Evolutionary conservation across 2,113 vertebrate species (phyloP).

Genomic region (Mugil cephalus): DNA sequence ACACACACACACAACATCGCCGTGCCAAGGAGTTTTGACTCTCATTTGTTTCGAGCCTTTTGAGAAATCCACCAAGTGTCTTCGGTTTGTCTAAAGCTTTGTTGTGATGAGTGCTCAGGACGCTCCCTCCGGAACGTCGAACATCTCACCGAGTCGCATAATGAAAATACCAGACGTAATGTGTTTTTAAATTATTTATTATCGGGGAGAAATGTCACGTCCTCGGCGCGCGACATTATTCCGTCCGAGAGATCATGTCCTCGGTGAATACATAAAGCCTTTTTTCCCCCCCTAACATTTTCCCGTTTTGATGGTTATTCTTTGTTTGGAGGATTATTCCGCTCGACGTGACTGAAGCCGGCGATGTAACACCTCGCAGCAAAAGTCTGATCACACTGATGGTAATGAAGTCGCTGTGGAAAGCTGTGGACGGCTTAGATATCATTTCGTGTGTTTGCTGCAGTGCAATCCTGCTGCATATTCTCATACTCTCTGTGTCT

Average conservation of each 20-base stretch:
- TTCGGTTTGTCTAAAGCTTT: constrained; percentile 30
- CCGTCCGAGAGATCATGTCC: constrained; percentile 12
- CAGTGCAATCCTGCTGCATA: constrained; percentile 33
- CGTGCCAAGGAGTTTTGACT: constrained; percentile 25
- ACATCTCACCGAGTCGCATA: constrained; percentile 37
- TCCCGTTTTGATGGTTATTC: background rate
- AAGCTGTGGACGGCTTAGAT: constrained; percentile 31
- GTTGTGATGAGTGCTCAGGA: constrained; percentile 11
- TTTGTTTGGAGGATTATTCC: constrained; percentile 51
- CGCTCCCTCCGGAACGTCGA: constrained; percentile 18
- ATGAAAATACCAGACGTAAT: constrained; percentile 37
- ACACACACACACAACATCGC: background rate
- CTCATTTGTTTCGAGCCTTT: constrained; percentile 18
- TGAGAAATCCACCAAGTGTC: constrained; percentile 25
- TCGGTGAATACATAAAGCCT: background rate
- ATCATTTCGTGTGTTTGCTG: constrained; percentile 55
- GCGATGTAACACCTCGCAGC: constrained; percentile 42
- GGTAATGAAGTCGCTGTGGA: constrained; percentile 51
- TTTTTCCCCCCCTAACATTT: background rate
- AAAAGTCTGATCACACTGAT: constrained; percentile 44
- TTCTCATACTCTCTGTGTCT: constrained; percentile 18
- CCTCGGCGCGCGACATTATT: background rate
- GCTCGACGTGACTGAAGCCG: constrained; percentile 37
- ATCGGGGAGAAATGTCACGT: constrained; percentile 27
- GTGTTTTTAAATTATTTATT: constrained; percentile 36